phyloP scores from a whole-genome alignment of 2,797 vertebrate genomes.

The Siniperca obscura region DNA sequence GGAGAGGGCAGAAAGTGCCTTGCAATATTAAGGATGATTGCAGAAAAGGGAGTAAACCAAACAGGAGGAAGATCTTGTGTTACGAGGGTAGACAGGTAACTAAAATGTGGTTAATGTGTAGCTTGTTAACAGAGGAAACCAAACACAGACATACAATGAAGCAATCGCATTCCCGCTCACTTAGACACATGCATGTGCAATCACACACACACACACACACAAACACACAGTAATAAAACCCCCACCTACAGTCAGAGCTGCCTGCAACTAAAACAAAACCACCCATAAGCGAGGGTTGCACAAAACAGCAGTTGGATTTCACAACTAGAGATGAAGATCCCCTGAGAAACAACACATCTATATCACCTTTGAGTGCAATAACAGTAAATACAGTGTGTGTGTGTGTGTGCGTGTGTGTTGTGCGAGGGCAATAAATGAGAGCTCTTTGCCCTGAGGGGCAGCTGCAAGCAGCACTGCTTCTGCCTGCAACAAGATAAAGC shows the following conservation, averaged over 20 bases:
- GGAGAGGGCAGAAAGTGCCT: not conserved
- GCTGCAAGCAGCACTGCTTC: constrained; percentile 6
- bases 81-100: not conserved
- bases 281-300: not conserved
- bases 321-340: constrained; percentile 8
- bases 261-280: not conserved
- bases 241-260: not conserved
- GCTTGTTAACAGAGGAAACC: constrained; percentile 3
- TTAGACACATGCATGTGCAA: constrained; percentile 13
- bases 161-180: not conserved
- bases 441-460: constrained; percentile 65
- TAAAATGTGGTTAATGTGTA: constrained; percentile 22
- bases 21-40: too few relatives aligned
- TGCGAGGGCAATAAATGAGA: constrained; percentile 48
- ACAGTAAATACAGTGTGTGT: constrained; percentile 26
- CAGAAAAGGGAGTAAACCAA: not conserved
- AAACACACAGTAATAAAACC: not conserved
- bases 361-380: constrained; percentile 30
- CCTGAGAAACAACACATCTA: not conserved
- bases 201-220: constrained; percentile 36
- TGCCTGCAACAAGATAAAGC: constrained; percentile 1
- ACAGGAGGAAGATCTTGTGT: not conserved
- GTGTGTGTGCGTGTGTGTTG: constrained; percentile 45
- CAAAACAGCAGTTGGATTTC: constrained; percentile 27
- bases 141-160: constrained; percentile 4